Evolutionary conservation across 2,113 vertebrate species (phyloP).

Genomic region (Salvelinus sp.): DNA sequence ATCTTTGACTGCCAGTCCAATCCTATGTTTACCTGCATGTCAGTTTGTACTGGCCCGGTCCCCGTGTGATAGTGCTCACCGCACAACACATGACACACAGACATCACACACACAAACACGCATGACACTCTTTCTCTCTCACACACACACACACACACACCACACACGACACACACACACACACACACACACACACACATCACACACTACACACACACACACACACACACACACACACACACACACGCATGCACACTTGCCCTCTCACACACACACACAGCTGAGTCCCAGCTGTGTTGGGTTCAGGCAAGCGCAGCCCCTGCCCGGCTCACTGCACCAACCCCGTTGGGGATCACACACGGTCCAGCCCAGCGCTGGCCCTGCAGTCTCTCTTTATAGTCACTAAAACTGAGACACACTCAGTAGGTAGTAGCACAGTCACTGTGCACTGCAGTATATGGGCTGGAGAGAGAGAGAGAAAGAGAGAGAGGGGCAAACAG

Average conservation of each 20-base stretch:
- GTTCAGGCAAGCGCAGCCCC: neutral
- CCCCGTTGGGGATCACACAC: neutral
- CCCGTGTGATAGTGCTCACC: constrained; percentile 27
- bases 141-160: neutral
- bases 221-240: neutral
- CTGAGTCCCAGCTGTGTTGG: neutral
- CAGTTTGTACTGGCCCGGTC: constrained; percentile 28
- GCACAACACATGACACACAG: neutral
- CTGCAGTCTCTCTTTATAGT: neutral
- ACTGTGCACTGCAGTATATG: too few species aligned
- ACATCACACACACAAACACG: too few species aligned
- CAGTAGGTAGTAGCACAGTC: too few species aligned
- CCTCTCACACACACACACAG: neutral
- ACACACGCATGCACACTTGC: neutral
- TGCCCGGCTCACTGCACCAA: neutral
- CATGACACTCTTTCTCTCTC: too few species aligned
- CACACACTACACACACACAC: neutral
- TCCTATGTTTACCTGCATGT: constrained; percentile 14
- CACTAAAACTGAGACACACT: too few species aligned
- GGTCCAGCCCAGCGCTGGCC: neutral
- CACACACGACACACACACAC: neutral
- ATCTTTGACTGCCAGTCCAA: constrained; percentile 12
- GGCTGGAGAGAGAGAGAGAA: too few species aligned
- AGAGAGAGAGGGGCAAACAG: too few species aligned
- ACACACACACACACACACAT: neutral